phyloP scores from a whole-genome alignment of 2,888 invertebrate species.

The Frankliniella fusca region DNA sequence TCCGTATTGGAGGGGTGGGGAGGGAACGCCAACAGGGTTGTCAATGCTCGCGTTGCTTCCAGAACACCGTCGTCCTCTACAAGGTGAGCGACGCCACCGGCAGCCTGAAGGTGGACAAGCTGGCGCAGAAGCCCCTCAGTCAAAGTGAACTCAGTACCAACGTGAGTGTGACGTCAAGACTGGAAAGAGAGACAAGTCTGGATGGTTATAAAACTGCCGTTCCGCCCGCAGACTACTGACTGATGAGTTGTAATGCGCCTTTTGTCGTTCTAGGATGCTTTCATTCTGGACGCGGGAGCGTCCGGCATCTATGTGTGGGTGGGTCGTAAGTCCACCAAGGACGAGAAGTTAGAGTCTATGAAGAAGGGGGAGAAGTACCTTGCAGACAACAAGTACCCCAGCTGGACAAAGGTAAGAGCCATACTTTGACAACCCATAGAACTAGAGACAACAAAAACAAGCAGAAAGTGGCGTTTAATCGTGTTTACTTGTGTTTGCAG shows the following conservation, averaged over 20 bases:
- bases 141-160: conserved; percentile 67
- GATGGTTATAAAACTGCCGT: conserved; percentile 17
- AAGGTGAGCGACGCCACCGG: conserved; percentile 68
- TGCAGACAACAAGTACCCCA: conserved; percentile 64
- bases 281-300: conserved; percentile 71
- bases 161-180: conserved; percentile 48
- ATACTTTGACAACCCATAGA: neutral
- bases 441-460: neutral
- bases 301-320: conserved; percentile 82
- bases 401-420: conserved; percentile 58
- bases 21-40: neutral
- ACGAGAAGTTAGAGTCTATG: conserved; percentile 72
- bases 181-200: neutral
- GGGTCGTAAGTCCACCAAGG: conserved; percentile 66
- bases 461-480: no score
- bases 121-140: conserved; percentile 66
- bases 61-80: conserved; percentile 59
- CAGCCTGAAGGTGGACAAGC: conserved; percentile 59
- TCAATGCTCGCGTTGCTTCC: conserved; percentile 33
- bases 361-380: conserved; percentile 63
- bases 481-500: conserved; percentile 43
- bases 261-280: conserved; percentile 59
- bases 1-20: neutral
- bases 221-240: no score
- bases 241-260: no score